Conservation (phyloP, 2,888 invertebrate species). For the Yponomeuta cagnagella region DNA sequence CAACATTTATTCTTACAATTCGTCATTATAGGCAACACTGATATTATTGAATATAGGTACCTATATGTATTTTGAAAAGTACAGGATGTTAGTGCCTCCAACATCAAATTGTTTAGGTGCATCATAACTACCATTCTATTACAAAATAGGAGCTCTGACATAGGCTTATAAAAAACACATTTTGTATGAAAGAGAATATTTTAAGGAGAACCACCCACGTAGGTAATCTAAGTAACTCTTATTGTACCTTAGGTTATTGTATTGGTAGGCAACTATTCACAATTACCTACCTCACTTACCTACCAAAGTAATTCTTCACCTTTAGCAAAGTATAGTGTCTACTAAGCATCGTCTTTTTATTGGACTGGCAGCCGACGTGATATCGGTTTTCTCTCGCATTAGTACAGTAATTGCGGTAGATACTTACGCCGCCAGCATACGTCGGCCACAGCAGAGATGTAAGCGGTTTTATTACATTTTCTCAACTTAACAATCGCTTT, state of each 20-base stretch:
- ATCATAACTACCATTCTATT: too few relatives aligned
- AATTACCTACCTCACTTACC: neutral
- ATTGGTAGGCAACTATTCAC: neutral
- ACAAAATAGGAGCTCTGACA: too few relatives aligned
- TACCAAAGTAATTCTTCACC: neutral
- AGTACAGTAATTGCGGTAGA: conserved; percentile 12
- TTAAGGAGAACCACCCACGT: too few relatives aligned
- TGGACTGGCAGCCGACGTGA: conserved; percentile 5
- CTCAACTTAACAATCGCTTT: conserved; percentile 8
- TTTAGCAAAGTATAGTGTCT: neutral
- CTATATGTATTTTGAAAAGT: too few relatives aligned
- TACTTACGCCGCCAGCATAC: neutral
- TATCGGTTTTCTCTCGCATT: conserved; percentile 13
- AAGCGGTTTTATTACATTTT: conserved; percentile 5
- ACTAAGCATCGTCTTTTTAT: neutral
- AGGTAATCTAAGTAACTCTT: too few relatives aligned
- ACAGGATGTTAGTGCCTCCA: too few relatives aligned
- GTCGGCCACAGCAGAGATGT: neutral
- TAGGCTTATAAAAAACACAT: too few relatives aligned
- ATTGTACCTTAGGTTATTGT: neutral
- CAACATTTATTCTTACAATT: too few relatives aligned
- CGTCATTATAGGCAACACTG: too few relatives aligned
- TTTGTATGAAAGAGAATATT: too few relatives aligned
- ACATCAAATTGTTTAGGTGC: too few relatives aligned
- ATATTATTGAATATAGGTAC: too few relatives aligned